A percentile compares a stretch with the other conserved stretches of the same genome.
These are phyloP conservation scores for Parasteatoda lunata DNA, from an alignment of 2,888 invertebrate genomes.

Conservation along the genomic window DNA sequence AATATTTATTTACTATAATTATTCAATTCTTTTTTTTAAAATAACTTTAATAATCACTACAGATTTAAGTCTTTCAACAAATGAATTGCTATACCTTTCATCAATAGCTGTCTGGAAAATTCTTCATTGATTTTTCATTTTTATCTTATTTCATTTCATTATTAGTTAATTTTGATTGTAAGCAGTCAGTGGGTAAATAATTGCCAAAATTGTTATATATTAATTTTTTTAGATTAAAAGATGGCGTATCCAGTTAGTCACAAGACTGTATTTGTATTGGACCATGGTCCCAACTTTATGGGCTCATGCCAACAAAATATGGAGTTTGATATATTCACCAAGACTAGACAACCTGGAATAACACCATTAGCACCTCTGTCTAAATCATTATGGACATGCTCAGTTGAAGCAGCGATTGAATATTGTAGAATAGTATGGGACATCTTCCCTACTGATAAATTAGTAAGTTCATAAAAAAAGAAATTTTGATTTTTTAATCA, in stretches of 20 bases:
- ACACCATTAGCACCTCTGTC: slow-evolving; percentile 88
- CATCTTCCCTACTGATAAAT: slow-evolving; percentile 91
- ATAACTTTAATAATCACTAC: too few relatives aligned
- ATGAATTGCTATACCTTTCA: too few relatives aligned
- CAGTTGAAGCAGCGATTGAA: slow-evolving; percentile 95
- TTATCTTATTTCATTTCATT: too few relatives aligned
- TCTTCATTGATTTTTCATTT: too few relatives aligned
- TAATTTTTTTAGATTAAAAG: slow-evolving; percentile 1
- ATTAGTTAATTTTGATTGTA: too few relatives aligned
- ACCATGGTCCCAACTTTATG: slow-evolving; percentile 93
- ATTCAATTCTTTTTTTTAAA: too few relatives aligned
- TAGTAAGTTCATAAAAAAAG: slow-evolving; percentile 78
- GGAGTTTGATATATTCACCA: slow-evolving; percentile 85
- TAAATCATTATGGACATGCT: slow-evolving; percentile 96
- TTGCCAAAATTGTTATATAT: not conserved
- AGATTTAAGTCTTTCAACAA: too few relatives aligned
- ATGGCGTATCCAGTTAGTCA: slow-evolving; percentile 85
- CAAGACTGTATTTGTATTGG: slow-evolving; percentile 96
- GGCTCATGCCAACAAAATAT: slow-evolving; percentile 84
- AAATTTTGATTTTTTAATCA: not conserved
- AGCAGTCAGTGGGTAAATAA: too few relatives aligned
- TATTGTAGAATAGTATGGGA: slow-evolving; percentile 98
- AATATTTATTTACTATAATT: too few relatives aligned
- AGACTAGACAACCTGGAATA: slow-evolving; percentile 80
- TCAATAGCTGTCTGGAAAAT: too few relatives aligned